These are phyloP conservation scores for Drosophila kanapiae DNA, from an alignment of 1,140 invertebrate genomes.

Conservation along the genomic window DNA sequence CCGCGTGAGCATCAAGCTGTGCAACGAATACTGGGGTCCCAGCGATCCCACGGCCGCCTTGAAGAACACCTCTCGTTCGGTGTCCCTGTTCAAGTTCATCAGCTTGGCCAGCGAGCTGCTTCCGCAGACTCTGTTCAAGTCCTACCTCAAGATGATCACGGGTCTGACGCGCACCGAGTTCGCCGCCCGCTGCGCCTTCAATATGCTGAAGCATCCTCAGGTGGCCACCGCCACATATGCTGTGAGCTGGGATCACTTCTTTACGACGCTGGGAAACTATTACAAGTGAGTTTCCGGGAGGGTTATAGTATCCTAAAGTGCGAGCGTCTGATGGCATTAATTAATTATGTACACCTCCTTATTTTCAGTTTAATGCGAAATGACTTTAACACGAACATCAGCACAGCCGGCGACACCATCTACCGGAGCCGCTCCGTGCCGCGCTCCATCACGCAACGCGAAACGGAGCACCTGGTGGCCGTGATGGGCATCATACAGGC, in stretches of 20 bases:
- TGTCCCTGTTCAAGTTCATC: slow-evolving; percentile 96
- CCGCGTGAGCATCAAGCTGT: slow-evolving; percentile 89
- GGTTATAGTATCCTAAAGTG: too few relatives aligned
- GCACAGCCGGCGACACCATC: slow-evolving; percentile 86
- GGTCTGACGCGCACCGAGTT: slow-evolving; percentile 91
- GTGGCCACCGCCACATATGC: slow-evolving; percentile 86
- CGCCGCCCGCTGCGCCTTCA: slow-evolving; percentile 93
- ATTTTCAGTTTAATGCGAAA: slow-evolving; percentile 86
- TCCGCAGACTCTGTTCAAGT: slow-evolving; percentile 93
- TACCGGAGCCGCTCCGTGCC: slow-evolving; percentile 88
- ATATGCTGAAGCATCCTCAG: slow-evolving; percentile 90
- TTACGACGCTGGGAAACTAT: slow-evolving; percentile 93
- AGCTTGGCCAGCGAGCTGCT: slow-evolving; percentile 94
- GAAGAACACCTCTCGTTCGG: slow-evolving; percentile 87
- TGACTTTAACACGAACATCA: slow-evolving; percentile 87
- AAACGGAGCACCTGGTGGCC: slow-evolving; percentile 94
- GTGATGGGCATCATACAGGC: slow-evolving; percentile 92
- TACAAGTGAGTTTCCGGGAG: slow-evolving; percentile 86
- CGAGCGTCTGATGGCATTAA: too few relatives aligned
- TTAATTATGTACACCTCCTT: too few relatives aligned
- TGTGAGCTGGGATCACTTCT: slow-evolving; percentile 96
- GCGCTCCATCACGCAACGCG: slow-evolving; percentile 91
- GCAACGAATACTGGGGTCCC: slow-evolving; percentile 94
- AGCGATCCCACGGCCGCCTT: slow-evolving; percentile 84
- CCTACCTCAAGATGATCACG: slow-evolving; percentile 94